A percentile compares a stretch with the other conserved stretches of the same genome.
Conservation (phyloP, 2,797 vertebrate species). For the Helarctos malayanus region DNA sequence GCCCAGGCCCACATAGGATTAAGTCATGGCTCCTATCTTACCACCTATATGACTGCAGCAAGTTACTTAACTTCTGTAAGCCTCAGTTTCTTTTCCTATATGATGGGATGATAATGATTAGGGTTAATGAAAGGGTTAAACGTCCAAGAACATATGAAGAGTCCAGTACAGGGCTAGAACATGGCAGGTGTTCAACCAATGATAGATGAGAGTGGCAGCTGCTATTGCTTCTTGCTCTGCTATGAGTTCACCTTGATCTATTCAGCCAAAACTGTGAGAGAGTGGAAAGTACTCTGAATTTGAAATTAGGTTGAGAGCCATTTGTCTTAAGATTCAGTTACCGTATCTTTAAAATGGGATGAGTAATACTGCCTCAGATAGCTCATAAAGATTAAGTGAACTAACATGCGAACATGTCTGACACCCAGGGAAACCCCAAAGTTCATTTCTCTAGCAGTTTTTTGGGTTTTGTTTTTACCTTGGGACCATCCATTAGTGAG, state of each 20-base stretch:
- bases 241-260: background rate
- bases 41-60: background rate
- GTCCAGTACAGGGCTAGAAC: background rate
- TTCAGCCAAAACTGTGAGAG: background rate
- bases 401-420: background rate
- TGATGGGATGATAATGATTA: background rate
- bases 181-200: background rate
- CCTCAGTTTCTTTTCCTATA: background rate
- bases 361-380: background rate
- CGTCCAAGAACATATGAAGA: background rate
- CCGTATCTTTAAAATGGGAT: background rate
- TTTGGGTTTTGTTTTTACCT: background rate
- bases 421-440: background rate
- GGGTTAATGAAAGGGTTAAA: background rate
- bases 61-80: background rate
- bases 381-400: background rate
- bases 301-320: background rate
- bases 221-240: background rate
- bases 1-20: background rate
- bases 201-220: background rate
- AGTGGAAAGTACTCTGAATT: background rate
- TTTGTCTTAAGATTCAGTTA: background rate
- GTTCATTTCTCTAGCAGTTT: background rate
- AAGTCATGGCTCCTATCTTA: background rate
- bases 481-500: background rate